phyloP scores from a whole-genome alignment of 2,113 vertebrate species.

The Microtus richardsoni region DNA sequence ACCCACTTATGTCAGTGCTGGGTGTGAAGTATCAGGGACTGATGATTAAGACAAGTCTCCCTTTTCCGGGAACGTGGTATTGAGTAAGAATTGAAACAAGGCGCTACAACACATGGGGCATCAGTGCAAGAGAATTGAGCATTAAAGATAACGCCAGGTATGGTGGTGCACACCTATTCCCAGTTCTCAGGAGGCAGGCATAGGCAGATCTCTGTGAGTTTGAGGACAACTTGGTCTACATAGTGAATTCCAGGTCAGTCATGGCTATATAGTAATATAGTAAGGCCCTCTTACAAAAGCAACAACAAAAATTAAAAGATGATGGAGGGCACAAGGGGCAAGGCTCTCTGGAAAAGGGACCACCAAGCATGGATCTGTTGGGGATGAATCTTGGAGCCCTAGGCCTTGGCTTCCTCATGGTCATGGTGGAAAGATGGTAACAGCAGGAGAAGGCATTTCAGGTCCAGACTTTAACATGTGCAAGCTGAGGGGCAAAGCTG shows the following conservation, averaged over 20 bases:
- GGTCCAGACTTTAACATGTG: not conserved
- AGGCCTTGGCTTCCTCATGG: not conserved
- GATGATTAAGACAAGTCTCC: not conserved
- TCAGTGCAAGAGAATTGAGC: not conserved
- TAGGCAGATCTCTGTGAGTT: not conserved
- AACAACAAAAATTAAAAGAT: not conserved
- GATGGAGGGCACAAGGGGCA: rapidly evolving
- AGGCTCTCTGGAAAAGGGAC: not conserved
- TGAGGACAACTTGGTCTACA: not conserved
- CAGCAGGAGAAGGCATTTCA: not conserved
- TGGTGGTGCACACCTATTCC: not conserved
- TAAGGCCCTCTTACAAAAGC: not conserved
- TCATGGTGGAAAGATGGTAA: not conserved
- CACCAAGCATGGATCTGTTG: not conserved
- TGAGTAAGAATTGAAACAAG: not conserved
- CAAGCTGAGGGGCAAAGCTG: not conserved
- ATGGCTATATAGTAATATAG: not conserved
- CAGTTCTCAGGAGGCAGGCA: not conserved
- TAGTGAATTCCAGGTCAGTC: not conserved
- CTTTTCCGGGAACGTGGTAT: not conserved
- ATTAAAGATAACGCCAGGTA: not conserved
- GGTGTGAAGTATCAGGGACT: not conserved
- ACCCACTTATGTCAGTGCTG: not conserved
- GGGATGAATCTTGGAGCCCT: not conserved
- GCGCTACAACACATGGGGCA: not conserved